phyloP scores from a whole-genome alignment of 2,797 vertebrate species.

The Sebastes elongatus region DNA sequence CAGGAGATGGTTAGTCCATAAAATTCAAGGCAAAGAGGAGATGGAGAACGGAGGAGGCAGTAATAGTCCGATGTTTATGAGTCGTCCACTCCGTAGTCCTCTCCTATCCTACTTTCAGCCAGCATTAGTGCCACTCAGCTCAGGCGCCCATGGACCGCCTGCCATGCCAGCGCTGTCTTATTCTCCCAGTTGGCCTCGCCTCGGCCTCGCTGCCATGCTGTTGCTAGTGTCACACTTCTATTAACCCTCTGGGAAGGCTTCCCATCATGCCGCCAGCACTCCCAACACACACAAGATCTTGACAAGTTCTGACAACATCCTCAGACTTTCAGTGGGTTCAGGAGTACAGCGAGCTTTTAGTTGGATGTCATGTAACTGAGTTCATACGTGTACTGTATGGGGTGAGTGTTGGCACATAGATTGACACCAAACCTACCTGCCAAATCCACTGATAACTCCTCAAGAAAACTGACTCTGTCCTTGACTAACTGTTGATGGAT shows the following conservation, averaged over 20 bases:
- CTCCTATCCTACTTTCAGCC: constrained; percentile 24
- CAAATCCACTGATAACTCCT: background rate
- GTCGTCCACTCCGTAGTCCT: constrained; percentile 2
- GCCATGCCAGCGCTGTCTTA: constrained; percentile 40
- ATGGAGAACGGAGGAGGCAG: constrained; percentile 48
- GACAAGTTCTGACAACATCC: constrained; percentile 47
- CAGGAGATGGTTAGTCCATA: constrained; percentile 19
- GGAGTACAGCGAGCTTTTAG: constrained; percentile 44
- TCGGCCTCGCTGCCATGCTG: constrained; percentile 34
- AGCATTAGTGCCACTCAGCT: constrained; percentile 59
- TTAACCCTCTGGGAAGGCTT: constrained; percentile 47
- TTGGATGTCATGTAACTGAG: constrained; percentile 22
- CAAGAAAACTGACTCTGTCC: background rate
- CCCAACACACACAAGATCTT: constrained; percentile 20
- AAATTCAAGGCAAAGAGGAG: constrained; percentile 17
- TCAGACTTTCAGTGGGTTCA: constrained; percentile 22
- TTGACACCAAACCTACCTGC: background rate
- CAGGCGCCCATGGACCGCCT: constrained; percentile 37
- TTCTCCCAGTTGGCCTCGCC: constrained; percentile 44
- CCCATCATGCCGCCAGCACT: constrained; percentile 28
- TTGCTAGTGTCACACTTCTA: constrained; percentile 32
- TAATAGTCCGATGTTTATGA: constrained; percentile 42
- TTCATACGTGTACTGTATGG: constrained; percentile 16
- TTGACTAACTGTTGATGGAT: background rate
- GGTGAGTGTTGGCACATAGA: background rate